Evolutionary conservation across 2,888 invertebrate genomes (phyloP), one percentile per base, ranked within the genome.

Genomic region (Epicampocera succincta): DNA sequence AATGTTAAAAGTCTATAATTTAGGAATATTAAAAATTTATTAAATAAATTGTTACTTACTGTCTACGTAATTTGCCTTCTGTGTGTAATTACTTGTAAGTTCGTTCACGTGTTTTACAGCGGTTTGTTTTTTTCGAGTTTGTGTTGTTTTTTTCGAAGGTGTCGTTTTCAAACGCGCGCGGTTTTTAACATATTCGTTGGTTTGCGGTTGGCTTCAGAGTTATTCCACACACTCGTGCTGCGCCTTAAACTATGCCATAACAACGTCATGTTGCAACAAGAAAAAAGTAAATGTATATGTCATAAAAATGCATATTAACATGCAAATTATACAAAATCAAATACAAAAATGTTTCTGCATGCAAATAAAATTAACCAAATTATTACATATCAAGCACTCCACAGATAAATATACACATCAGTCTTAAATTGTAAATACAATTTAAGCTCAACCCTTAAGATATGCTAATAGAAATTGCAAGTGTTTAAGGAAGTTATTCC

Each of bases 291-390:
- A 33, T 33, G 6, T 44, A 56, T 29, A 46, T 68, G 61, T 33
- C 50, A 29, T 2, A 58, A 65, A 78, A 72, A 44, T 66, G 58
- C 72, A 72, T 58, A 60, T 58, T 54, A 46, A 73, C 72, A 79
- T 73, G 72, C 66, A 66, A 66, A 68, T 79, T 54, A 44, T 46
- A 58, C 33, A 33, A 33, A 25, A 25, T 25, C 25, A 2, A 2
- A 33, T 33, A 33, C 72, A 19, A 52, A 52, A 60, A 68, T 60
- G 60, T 15, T 61, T 12, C n/a, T 12, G 29, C 72, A 79, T 73
- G 72, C 66, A 73, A 73, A 73, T 72, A 9, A 52, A 79, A 72
- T 73, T 66, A 72, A 52, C 11, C 19, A 78, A 52, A 78, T 52
- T 66, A 73, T 73, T 66, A 54, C 66, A 52, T 15, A 44, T 58